A percentile compares a stretch with the other conserved stretches of the same genome.
phyloP scores from a whole-genome alignment of 37 sponge, comb jelly and placozoan genomes.

The Corticium candelabrum region DNA sequence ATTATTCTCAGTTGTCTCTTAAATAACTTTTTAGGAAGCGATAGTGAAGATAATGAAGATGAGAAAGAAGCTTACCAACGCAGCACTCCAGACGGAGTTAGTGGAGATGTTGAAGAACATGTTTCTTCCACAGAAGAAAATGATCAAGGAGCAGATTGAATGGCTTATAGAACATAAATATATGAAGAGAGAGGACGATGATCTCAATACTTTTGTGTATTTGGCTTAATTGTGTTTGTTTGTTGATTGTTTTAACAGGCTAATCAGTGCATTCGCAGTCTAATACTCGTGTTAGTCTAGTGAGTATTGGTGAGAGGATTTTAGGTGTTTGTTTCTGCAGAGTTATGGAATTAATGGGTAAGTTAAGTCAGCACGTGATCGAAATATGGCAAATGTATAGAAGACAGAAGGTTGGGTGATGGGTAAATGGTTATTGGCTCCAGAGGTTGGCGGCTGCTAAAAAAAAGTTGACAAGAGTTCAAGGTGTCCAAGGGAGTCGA shows the following conservation, averaged over 20 bases:
- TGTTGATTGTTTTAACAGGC: not conserved
- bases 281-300: too few relatives aligned
- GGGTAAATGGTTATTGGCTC: too few relatives aligned
- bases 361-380: too few relatives aligned
- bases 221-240: slow-evolving; percentile 64
- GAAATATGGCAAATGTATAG: too few relatives aligned
- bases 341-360: not conserved
- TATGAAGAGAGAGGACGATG: slow-evolving; percentile 82
- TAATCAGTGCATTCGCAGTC: too few relatives aligned
- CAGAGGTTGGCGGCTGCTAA: too few relatives aligned
- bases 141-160: slow-evolving; percentile 95
- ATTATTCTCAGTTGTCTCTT: not conserved
- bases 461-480: too few relatives aligned
- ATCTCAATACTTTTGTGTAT: slow-evolving; percentile 70
- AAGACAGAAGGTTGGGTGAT: too few relatives aligned
- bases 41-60: slow-evolving; percentile 95
- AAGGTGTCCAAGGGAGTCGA: too few relatives aligned
- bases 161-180: slow-evolving; percentile 89
- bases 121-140: slow-evolving; percentile 90
- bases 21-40: slow-evolving; percentile 51
- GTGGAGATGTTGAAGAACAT: slow-evolving; percentile 93
- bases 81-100: slow-evolving; percentile 84
- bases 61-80: slow-evolving; percentile 66
- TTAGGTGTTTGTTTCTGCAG: not conserved
- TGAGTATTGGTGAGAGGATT: not conserved